Evolutionary conservation across 2,888 invertebrate species (phyloP).

Genomic region (Parelbella ahira): DNA sequence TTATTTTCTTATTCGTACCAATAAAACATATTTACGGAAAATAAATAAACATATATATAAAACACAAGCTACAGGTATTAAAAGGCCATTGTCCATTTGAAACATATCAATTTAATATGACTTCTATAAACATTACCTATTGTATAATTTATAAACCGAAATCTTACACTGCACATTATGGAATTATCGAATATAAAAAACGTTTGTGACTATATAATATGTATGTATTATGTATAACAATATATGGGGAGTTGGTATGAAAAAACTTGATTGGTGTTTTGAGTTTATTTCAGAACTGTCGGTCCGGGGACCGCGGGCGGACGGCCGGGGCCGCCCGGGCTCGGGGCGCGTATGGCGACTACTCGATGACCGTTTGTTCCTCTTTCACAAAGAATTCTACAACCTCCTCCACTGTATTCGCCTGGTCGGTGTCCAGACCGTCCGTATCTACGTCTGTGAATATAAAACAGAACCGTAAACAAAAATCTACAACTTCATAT

Average conservation of each 20-base stretch:
- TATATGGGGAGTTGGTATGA: slow-evolving; percentile 49
- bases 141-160: slow-evolving; percentile 67
- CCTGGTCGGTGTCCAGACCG: slow-evolving; percentile 90
- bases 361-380: slow-evolving; percentile 91
- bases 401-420: slow-evolving; percentile 95
- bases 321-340: slow-evolving; percentile 54
- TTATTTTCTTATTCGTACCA: too few relatives aligned
- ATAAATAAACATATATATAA: too few relatives aligned
- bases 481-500: too few relatives aligned
- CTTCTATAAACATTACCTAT: slow-evolving; percentile 75
- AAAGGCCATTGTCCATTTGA: slow-evolving; percentile 69
- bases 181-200: slow-evolving; percentile 36
- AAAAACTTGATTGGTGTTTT: slow-evolving; percentile 47
- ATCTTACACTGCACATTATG: slow-evolving; percentile 61
- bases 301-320: slow-evolving; percentile 29
- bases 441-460: slow-evolving; percentile 95
- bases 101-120: slow-evolving; percentile 78
- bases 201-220: slow-evolving; percentile 48
- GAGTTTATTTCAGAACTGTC: slow-evolving; percentile 46
- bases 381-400: slow-evolving; percentile 99
- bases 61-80: slow-evolving; percentile 48
- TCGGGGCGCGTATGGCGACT: slow-evolving; percentile 62
- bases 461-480: neutral
- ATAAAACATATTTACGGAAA: too few relatives aligned
- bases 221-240: slow-evolving; percentile 21